Evolutionary conservation across 2,888 invertebrate genomes (phyloP), one percentile per base, ranked within the genome.

Genomic region (Noctua janthina): DNA sequence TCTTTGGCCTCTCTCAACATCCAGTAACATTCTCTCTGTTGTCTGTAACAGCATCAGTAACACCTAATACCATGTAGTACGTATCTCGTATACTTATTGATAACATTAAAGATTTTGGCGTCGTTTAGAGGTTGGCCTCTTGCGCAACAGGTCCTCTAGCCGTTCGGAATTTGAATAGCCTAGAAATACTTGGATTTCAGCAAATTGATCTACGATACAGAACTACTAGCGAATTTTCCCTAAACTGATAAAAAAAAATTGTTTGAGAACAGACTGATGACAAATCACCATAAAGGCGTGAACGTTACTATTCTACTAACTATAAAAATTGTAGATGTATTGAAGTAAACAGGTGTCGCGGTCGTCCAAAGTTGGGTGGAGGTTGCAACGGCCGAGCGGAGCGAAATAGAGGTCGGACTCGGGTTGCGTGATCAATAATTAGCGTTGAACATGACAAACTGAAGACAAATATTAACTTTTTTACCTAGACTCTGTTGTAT

Each of bases 331-430:
- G 59, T 59, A 20, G 23, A 43, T 66, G 13, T 71, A 59, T 71
- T 46, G n/a, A 80, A 29, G 17, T 46, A 68, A 67, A 62, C 35
- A 84, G 49, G 54, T 81, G 76, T 71, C 69, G 85, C 70, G 51
- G 39, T 75, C 67, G 59, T 74, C 29, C 66, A 23, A 73, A 82
- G 56, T 82, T 86, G 59, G 82, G 46, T 83, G 83, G 78, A 84
- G 83, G 86, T 83, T 86, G 86, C 29, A 83, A 82, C 83, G 74
- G 67, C 64, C 78, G 71, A 84, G 51, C 83, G 84, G 39, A 83
- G 59, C 74, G 56, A 72, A 76, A 82, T 73, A 71, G 70, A 87
- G 83, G 78, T 84, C 83, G 46, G 13, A 23, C n/a, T 69, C 23
- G 23, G 43, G 29, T 59, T 85, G 75, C 75, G 59, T 83, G 86